Evolutionary conservation across 2,888 invertebrate species (phyloP).

Genomic region (Syritta pipiens): DNA sequence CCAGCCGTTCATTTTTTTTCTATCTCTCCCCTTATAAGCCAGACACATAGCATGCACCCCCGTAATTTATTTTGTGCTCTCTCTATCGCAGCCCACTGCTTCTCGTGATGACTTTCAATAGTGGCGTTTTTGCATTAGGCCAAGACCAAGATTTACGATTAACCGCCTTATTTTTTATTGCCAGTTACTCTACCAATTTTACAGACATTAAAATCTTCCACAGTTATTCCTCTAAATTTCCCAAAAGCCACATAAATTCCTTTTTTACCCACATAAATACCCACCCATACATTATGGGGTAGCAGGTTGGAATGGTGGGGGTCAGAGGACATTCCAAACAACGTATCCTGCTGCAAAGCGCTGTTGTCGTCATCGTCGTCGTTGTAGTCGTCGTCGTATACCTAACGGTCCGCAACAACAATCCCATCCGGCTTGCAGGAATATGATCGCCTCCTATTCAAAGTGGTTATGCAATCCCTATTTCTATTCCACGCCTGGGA

Average conservation of each 20-base stretch:
- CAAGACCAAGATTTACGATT: constrained; percentile 59
- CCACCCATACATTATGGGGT: constrained; percentile 62
- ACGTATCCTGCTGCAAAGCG: constrained; percentile 40
- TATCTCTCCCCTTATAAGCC: no score
- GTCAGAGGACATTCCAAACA: constrained; percentile 54
- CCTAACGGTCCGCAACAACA: constrained; percentile 43
- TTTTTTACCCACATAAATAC: constrained; percentile 67
- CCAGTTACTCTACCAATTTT: constrained; percentile 66
- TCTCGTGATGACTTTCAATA: no score
- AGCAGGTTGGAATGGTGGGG: constrained; percentile 44
- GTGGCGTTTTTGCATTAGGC: no score
- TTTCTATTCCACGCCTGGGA: background rate
- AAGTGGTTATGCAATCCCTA: constrained; percentile 36
- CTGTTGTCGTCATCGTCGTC: no score
- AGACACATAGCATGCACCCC: no score
- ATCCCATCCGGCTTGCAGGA: constrained; percentile 31
- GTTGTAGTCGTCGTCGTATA: background rate
- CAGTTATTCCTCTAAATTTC: constrained; percentile 68
- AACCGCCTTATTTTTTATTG: constrained; percentile 64
- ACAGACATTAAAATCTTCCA: constrained; percentile 68
- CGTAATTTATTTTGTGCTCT: no score
- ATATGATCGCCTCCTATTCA: constrained; percentile 53
- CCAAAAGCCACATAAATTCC: constrained; percentile 68
- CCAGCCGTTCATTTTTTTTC: no score
- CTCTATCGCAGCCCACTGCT: no score